Evolutionary conservation across 1,140 invertebrate genomes (phyloP).

Genomic region (Megathymus violae): DNA sequence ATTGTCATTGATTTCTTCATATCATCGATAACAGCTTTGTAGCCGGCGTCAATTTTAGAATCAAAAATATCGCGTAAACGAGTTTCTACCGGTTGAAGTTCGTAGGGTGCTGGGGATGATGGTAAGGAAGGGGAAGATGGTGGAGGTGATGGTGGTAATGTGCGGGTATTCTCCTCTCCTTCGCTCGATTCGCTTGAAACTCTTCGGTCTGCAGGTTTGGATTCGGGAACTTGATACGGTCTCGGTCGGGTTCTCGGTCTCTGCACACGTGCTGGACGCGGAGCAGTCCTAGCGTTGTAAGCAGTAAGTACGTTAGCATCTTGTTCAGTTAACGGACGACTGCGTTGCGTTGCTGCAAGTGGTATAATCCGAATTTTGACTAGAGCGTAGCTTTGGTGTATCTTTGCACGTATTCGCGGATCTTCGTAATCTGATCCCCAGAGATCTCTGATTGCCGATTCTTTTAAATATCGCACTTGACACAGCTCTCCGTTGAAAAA

Average conservation of each 20-base stretch:
- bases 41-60: constrained; percentile 73
- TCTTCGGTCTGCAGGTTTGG: constrained; percentile 53
- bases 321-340: constrained; percentile 79
- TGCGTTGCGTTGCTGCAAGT: constrained; percentile 74
- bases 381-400: constrained; percentile 79
- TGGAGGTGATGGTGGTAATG: constrained; percentile 67
- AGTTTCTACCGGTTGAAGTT: constrained; percentile 71
- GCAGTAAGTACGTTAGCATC: constrained; percentile 82
- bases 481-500: constrained; percentile 83
- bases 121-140: constrained; percentile 73
- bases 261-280: constrained; percentile 65
- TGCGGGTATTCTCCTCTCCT: constrained; percentile 69
- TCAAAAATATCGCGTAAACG: constrained; percentile 73
- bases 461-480: constrained; percentile 80
- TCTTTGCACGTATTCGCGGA: constrained; percentile 76
- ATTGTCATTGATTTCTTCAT: constrained; percentile 83
- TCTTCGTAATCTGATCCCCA: constrained; percentile 83
- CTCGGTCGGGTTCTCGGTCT: constrained; percentile 61
- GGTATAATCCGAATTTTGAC: constrained; percentile 83
- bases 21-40: constrained; percentile 82
- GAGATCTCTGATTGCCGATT: constrained; percentile 79
- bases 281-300: constrained; percentile 81
- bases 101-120: constrained; percentile 70
- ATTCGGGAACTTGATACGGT: constrained; percentile 62
- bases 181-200: constrained; percentile 74